Percentiles rank a stretch among this genome's conserved stretches.
These are phyloP conservation scores for Cheilosia scutellata DNA, from an alignment of 2,888 invertebrate species.

Conservation along the genomic window DNA sequence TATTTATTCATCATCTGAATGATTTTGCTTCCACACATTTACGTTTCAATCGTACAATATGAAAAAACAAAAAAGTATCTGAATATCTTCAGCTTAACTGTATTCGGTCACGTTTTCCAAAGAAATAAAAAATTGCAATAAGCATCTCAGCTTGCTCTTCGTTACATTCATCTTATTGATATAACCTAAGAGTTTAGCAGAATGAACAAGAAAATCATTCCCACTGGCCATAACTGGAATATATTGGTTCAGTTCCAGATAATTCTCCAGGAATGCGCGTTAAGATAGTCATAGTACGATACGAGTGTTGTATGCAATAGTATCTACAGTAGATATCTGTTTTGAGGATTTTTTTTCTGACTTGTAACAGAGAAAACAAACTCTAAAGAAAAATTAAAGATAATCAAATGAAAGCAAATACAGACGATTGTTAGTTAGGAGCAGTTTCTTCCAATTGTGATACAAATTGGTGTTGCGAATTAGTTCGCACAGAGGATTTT, in stretches of 20 bases:
- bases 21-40: not conserved
- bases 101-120: slow-evolving; percentile 47
- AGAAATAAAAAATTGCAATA: slow-evolving; percentile 14
- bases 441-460: slow-evolving; percentile 15
- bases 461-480: slow-evolving; percentile 33
- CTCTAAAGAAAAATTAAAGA: slow-evolving; percentile 33
- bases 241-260: slow-evolving; percentile 63
- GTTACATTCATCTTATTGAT: slow-evolving; percentile 32
- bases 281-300: not conserved
- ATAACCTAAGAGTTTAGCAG: slow-evolving; percentile 11
- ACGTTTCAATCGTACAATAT: too few species aligned
- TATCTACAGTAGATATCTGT: not conserved
- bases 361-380: slow-evolving; percentile 13
- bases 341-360: not conserved
- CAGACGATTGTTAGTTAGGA: slow-evolving; percentile 35
- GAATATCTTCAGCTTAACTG: slow-evolving; percentile 8
- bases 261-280: slow-evolving; percentile 45
- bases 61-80: not conserved
- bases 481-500: slow-evolving; percentile 21
- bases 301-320: not conserved
- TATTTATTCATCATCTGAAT: not conserved
- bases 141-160: slow-evolving; percentile 15
- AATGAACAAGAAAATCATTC: slow-evolving; percentile 16
- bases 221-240: slow-evolving; percentile 67
- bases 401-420: slow-evolving; percentile 45